These are phyloP conservation scores for Argyresthia goedartella DNA, from an alignment of 2,888 invertebrate species.

Conservation along the genomic window DNA sequence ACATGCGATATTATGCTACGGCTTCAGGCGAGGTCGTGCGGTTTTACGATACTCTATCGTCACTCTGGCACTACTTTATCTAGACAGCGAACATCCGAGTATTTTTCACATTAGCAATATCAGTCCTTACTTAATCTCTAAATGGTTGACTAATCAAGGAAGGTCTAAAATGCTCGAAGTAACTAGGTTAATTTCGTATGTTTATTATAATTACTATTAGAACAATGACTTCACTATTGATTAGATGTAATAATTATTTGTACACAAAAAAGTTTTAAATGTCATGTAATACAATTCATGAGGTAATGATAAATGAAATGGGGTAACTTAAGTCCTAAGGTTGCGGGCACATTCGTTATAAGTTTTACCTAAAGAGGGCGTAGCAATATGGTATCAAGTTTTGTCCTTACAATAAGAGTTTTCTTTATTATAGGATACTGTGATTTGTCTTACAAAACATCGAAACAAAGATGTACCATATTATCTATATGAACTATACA, in stretches of 20 bases:
- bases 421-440: too few relatives aligned
- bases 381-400: too few relatives aligned
- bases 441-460: too few relatives aligned
- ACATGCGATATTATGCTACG: too few relatives aligned
- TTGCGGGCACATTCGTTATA: constrained; percentile 11
- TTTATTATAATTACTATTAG: not conserved
- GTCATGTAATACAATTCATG: constrained; percentile 17
- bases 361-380: not conserved
- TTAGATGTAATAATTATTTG: constrained; percentile 6
- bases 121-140: constrained; percentile 66
- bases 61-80: not conserved
- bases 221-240: too few relatives aligned
- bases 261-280: constrained; percentile 8
- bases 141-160: constrained; percentile 20
- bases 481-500: too few relatives aligned
- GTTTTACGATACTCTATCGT: too few relatives aligned
- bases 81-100: constrained; percentile 22
- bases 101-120: constrained; percentile 42
- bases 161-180: not conserved
- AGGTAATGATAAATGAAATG: constrained; percentile 49
- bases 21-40: too few relatives aligned
- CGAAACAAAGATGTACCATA: too few relatives aligned
- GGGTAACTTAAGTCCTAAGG: constrained; percentile 35
- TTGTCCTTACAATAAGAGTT: too few relatives aligned
- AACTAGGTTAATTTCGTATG: not conserved